Conservation (phyloP, 1,140 invertebrate species). For the Periplaneta americana region DNA sequence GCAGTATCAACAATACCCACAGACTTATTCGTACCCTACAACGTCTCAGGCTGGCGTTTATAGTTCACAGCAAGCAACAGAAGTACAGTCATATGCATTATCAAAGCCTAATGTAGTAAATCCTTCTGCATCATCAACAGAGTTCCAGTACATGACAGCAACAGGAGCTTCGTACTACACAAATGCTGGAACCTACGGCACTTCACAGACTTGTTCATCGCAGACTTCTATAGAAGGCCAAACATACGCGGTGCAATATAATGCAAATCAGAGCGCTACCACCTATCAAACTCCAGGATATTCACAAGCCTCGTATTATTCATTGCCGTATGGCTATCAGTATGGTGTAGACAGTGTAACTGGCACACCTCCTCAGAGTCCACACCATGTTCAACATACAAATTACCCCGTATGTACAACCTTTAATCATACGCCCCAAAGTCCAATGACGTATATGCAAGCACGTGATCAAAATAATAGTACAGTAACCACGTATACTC, state of each 20-base stretch:
- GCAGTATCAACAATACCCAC: conserved; percentile 12
- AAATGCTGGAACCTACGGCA: conserved; percentile 20
- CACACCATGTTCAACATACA: conserved; percentile 2
- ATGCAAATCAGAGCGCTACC: not conserved
- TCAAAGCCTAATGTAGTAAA: not conserved
- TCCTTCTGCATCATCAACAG: not conserved
- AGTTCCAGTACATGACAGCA: conserved; percentile 23
- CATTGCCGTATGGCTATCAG: conserved; percentile 22
- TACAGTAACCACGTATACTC: conserved; percentile 17
- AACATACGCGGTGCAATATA: conserved; percentile 17
- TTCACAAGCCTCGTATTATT: conserved; percentile 23
- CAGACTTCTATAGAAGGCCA: conserved; percentile 17
- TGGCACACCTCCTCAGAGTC: conserved; percentile 5
- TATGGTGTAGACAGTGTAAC: conserved; percentile 6
- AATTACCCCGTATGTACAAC: not conserved
- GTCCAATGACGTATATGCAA: conserved; percentile 25
- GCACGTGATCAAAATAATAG: conserved; percentile 10
- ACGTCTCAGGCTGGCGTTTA: not conserved
- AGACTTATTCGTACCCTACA: conserved; percentile 8
- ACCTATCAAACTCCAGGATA: not conserved
- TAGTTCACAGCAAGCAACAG: not conserved
- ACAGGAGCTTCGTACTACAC: conserved; percentile 25
- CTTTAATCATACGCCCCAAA: not conserved
- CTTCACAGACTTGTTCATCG: conserved; percentile 22
- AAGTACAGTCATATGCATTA: not conserved